Conservation (phyloP, 2,888 invertebrate species). For the Melanophora roralis region DNA sequence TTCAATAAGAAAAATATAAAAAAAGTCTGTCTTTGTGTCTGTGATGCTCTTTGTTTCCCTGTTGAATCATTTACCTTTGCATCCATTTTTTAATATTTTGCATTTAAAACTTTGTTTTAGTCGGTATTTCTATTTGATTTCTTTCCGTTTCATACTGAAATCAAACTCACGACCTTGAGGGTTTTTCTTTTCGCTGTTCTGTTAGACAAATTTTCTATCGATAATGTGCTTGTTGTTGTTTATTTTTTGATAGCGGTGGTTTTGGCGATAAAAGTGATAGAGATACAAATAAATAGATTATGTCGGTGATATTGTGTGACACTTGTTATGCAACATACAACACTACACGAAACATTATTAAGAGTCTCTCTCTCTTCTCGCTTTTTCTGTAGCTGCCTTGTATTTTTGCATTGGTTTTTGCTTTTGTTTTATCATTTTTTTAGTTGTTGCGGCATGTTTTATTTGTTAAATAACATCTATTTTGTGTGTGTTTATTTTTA, state of each 20-base stretch:
- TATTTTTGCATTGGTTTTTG: not conserved
- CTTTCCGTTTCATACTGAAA: not conserved
- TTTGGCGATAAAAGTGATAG: slow-evolving; percentile 63
- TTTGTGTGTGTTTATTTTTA: slow-evolving; percentile 22
- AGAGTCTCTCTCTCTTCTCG: not conserved
- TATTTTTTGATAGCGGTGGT: slow-evolving; percentile 55
- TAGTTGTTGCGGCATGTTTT: slow-evolving; percentile 50
- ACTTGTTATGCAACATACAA: slow-evolving; percentile 56
- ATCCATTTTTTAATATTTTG: slow-evolving; percentile 34
- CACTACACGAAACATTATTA: slow-evolving; percentile 41
- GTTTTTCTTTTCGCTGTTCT: not conserved
- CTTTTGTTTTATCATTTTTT: slow-evolving; percentile 47
- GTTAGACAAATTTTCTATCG: slow-evolving; percentile 50
- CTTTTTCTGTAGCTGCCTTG: slow-evolving; percentile 12
- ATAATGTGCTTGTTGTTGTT: slow-evolving; percentile 32
- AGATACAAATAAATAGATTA: slow-evolving; percentile 69
- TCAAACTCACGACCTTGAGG: not conserved
- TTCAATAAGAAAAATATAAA: too few relatives aligned
- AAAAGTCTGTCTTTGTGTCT: slow-evolving; percentile 40
- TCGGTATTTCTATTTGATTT: not conserved
- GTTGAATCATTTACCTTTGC: slow-evolving; percentile 17
- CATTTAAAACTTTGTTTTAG: not conserved
- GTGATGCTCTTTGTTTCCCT: not conserved
- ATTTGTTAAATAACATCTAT: slow-evolving; percentile 52
- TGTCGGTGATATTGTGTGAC: slow-evolving; percentile 59